Base-by-base conservation (phyloP, 2,888 invertebrate species). In the Stegophylla sp. region DNA sequence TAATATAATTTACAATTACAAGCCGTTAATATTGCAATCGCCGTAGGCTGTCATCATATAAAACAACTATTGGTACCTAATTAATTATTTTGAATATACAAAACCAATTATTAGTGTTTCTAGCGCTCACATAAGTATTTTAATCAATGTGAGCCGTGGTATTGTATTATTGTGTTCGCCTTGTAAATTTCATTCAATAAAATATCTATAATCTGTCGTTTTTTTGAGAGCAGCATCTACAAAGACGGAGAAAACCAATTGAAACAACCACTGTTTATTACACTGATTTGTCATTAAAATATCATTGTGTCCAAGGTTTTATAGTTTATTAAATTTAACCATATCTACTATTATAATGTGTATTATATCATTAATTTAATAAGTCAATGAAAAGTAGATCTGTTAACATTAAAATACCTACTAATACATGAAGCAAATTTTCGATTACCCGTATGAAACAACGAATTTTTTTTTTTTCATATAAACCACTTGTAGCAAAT, bases 271-370 rank as follows among this genome's bases (percentile, higher is more conserved):
- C 17, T n/a, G n/a, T 61, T 17, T 26, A 0, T 17, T 61, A 61
- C 34, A 34, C 7, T 34, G 7, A 5, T 34, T 34, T n/a, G n/a
- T n/a, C 34, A 34, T 3, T 34, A 34, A 34, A 28, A 61, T 61
- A 61, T 28, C 28, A 3, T 23, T n/a, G n/a, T n/a, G n/a, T n/a
- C 28, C 61, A 61, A 61, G 61, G 61, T 28, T 61, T 61, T 61
- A 61, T 61, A 17, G 17, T n/a, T 61, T 28, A 26, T 28, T n/a
- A n/a, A 17, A 4, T 61, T 61, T 28, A n/a, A n/a, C n/a, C n/a
- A n/a, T n/a, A n/a, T n/a, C n/a, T 17, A 61, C 61, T 9, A 9
- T 9, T 26, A 17, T 28, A 61, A 28, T 61, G 17, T 10, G 28
- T 17, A n/a, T 61, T 61, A 28, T 28, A 34, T 61, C 61, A 17